Evolutionary conservation across 2,797 vertebrate genomes (phyloP).

Genomic region (Sebastiscus albofasciatus): DNA sequence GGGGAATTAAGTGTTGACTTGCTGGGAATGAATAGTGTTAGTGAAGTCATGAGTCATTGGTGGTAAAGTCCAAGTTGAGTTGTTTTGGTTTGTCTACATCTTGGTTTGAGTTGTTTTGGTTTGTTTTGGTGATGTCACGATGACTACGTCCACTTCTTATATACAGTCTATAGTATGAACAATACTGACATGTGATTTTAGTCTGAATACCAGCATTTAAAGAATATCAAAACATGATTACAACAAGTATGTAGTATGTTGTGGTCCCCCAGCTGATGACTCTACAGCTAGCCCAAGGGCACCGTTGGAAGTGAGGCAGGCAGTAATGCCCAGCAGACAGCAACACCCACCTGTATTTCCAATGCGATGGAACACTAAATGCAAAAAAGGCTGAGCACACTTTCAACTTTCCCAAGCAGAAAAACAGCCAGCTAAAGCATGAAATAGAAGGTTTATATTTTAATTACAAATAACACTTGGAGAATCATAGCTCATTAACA

Average conservation of each 20-base stretch:
- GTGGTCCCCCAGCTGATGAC: too few relatives aligned
- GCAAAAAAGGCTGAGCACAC: neutral
- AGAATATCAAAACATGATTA: neutral
- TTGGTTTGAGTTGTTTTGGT: too few relatives aligned
- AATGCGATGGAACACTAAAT: neutral
- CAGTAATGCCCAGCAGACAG: too few relatives aligned
- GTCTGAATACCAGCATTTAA: neutral
- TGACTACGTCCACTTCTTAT: neutral
- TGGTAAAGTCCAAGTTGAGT: too few relatives aligned
- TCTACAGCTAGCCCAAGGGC: too few relatives aligned
- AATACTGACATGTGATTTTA: neutral
- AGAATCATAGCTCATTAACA: conserved; percentile 18
- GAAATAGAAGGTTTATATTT: neutral
- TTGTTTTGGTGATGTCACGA: neutral
- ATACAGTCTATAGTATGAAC: neutral
- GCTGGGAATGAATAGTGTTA: too few relatives aligned
- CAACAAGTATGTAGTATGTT: neutral
- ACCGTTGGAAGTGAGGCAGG: too few relatives aligned
- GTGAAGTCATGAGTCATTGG: too few relatives aligned
- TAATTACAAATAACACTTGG: neutral
- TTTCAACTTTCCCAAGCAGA: neutral
- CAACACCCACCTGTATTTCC: too few relatives aligned
- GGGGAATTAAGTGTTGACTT: neutral
- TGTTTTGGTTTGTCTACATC: neutral
- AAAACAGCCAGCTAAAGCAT: neutral